phyloP scores from a whole-genome alignment of 2,113 vertebrate species.

The Nibea coibor region DNA sequence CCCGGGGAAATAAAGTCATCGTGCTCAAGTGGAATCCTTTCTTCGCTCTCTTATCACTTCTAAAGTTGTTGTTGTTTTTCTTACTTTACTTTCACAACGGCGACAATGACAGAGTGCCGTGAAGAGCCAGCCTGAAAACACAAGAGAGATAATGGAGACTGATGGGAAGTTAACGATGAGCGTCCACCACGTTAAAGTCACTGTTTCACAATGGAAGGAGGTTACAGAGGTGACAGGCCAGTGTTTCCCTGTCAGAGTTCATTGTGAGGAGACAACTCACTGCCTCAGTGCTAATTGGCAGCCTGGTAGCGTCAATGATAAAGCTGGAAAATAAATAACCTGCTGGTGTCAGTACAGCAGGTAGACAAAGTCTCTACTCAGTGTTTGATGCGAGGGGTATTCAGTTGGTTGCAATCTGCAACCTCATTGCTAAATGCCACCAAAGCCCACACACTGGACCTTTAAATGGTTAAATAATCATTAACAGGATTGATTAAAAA shows the following conservation, averaged over 20 bases:
- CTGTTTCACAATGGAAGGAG: conserved; percentile 29
- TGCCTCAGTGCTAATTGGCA: conserved; percentile 24
- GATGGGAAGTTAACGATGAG: conserved; percentile 46
- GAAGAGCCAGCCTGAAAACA: not conserved
- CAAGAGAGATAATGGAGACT: conserved; percentile 18
- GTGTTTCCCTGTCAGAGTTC: conserved; percentile 12
- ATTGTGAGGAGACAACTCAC: conserved; percentile 11
- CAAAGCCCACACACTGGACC: too few relatives aligned
- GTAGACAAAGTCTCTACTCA: not conserved
- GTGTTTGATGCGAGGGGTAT: too few relatives aligned
- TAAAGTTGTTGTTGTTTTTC: not conserved
- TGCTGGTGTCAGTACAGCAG: not conserved
- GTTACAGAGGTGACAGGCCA: conserved; percentile 25
- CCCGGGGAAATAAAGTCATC: not conserved
- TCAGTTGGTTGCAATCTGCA: too few relatives aligned
- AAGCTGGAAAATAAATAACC: not conserved
- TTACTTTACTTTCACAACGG: not conserved
- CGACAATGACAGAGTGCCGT: conserved; percentile 1
- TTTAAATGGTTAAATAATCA: too few relatives aligned
- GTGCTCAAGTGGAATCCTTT: not conserved
- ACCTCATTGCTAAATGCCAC: too few relatives aligned
- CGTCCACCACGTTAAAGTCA: conserved; percentile 15
- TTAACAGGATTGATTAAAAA: too few relatives aligned
- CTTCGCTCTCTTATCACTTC: not conserved
- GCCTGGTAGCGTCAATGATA: not conserved